These are phyloP conservation scores for Belonocnema kinseyi DNA, from an alignment of 1,140 invertebrate species.

Conservation along the genomic window DNA sequence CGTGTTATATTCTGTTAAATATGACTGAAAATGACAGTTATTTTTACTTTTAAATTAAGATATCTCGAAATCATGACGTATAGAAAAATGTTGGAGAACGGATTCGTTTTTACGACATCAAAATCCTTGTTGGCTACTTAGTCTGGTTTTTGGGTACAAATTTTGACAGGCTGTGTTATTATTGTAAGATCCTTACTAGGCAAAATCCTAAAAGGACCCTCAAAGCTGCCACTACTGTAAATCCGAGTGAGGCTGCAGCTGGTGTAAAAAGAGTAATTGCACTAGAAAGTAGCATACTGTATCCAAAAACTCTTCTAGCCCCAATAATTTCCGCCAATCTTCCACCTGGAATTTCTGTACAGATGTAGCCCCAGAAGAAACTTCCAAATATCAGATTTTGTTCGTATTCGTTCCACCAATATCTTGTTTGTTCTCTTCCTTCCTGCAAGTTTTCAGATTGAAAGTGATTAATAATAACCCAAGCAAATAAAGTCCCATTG, in stretches of 20 bases:
- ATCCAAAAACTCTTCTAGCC: conserved; percentile 88
- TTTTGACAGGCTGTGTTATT: too few relatives aligned
- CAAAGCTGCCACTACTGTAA: conserved; percentile 79
- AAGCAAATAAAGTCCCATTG: background rate
- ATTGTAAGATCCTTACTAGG: conserved; percentile 71
- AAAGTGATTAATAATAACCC: background rate
- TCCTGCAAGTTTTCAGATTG: conserved; percentile 36
- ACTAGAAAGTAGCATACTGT: conserved; percentile 89
- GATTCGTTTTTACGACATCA: too few relatives aligned
- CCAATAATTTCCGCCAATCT: conserved; percentile 88
- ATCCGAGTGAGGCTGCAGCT: conserved; percentile 80
- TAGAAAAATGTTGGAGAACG: too few relatives aligned
- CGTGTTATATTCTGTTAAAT: too few relatives aligned
- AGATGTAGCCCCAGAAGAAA: conserved; percentile 94
- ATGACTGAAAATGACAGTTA: too few relatives aligned
- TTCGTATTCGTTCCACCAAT: conserved; percentile 83
- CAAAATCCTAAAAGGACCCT: conserved; percentile 84
- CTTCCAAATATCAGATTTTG: conserved; percentile 88
- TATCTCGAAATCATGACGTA: too few relatives aligned
- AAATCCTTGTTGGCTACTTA: too few relatives aligned
- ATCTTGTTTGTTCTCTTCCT: conserved; percentile 72
- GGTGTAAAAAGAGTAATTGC: conserved; percentile 90
- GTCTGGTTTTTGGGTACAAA: too few relatives aligned
- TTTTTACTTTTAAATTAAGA: too few relatives aligned
- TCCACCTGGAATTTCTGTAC: conserved; percentile 92